Conservation (phyloP, 2,797 vertebrate species). For the Microctenopoma steveboyesi region DNA sequence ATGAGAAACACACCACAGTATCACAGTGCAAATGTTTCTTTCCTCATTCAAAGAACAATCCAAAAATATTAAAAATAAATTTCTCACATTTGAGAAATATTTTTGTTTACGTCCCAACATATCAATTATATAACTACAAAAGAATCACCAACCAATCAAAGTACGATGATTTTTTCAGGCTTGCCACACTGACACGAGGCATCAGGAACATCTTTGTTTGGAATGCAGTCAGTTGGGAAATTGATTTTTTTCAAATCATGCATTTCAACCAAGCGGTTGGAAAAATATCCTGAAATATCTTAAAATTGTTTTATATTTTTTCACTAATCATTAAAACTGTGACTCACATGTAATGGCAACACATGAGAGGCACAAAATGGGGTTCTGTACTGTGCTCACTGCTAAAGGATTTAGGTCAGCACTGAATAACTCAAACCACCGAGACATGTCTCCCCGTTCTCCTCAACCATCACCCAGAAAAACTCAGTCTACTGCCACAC, state of each 20-base stretch:
- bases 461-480: neutral
- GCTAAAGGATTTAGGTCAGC: conserved; percentile 70
- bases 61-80: no score
- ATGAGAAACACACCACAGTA: no score
- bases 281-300: neutral
- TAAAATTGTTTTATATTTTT: neutral
- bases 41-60: no score
- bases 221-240: neutral
- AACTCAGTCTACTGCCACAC: neutral
- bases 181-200: neutral
- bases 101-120: no score
- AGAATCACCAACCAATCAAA: neutral
- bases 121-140: neutral
- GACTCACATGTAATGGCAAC: conserved; percentile 26
- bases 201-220: neutral
- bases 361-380: conserved; percentile 40
- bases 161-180: neutral
- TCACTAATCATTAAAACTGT: no score
- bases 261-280: neutral
- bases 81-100: neutral
- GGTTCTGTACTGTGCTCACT: conserved; percentile 81
- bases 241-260: neutral
- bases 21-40: no score
- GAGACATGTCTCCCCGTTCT: conserved; percentile 7
- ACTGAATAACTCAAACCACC: conserved; percentile 80